Conservation (phyloP, 1,140 invertebrate species). For the Philaenus spumarius region DNA sequence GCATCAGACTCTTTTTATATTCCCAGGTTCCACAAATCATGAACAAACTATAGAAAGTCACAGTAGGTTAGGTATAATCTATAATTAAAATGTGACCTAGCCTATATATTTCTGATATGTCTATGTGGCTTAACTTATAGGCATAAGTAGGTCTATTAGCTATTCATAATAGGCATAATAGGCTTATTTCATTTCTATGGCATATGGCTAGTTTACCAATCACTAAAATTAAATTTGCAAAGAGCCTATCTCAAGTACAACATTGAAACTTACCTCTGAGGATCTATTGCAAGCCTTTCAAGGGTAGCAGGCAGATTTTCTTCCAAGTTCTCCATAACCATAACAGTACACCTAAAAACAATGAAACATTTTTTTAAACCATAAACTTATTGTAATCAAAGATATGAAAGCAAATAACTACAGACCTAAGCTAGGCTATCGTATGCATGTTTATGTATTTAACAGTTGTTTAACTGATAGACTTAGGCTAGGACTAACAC, state of each 20-base stretch:
- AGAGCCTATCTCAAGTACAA: background rate
- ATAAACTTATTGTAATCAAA: too few relatives aligned
- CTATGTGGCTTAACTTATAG: background rate
- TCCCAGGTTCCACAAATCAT: too few relatives aligned
- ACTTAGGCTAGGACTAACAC: too few relatives aligned
- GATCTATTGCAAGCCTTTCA: slow-evolving; percentile 21
- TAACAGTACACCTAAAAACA: too few relatives aligned
- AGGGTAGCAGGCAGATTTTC: slow-evolving; percentile 24
- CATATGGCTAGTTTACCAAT: background rate
- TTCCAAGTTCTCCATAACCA: slow-evolving; percentile 2
- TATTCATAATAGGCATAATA: background rate
- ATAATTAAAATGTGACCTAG: too few relatives aligned
- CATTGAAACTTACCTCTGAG: slow-evolving; percentile 16
- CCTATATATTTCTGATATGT: background rate
- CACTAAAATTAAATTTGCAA: background rate
- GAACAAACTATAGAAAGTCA: too few relatives aligned
- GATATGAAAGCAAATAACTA: background rate
- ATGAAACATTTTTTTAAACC: too few relatives aligned
- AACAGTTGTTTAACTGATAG: too few relatives aligned
- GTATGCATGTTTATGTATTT: background rate
- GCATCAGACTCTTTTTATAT: too few relatives aligned
- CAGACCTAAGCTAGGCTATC: too few relatives aligned
- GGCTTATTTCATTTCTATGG: background rate
- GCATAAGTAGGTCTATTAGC: background rate
- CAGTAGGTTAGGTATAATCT: too few relatives aligned